phyloP scores from a whole-genome alignment of 2,113 vertebrate genomes.

The Cervus canadensis region DNA sequence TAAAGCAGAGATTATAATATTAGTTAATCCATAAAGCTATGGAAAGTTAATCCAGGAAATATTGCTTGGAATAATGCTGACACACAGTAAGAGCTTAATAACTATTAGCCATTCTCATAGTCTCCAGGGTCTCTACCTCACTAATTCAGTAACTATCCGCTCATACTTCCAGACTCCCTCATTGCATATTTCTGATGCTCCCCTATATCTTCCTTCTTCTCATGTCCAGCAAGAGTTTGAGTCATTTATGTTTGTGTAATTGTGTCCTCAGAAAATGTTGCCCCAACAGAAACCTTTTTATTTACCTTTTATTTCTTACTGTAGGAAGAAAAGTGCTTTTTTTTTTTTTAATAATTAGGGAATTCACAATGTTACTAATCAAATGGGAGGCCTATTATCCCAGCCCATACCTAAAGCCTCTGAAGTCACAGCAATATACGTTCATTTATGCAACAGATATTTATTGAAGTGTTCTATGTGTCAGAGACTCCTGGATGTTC shows the following conservation, averaged over 20 bases:
- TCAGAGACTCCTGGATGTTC: background rate
- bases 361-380: background rate
- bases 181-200: background rate
- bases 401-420: background rate
- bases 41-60: background rate
- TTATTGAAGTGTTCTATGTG: background rate
- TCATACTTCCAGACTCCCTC: background rate
- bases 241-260: background rate
- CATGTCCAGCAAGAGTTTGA: background rate
- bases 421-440: background rate
- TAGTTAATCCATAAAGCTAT: background rate
- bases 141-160: background rate
- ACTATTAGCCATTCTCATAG: background rate
- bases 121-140: background rate
- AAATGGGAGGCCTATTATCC: background rate
- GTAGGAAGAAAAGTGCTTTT: background rate
- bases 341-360: background rate
- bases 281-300: background rate
- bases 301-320: background rate
- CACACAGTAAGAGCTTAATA: background rate
- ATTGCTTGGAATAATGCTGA: background rate
- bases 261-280: background rate
- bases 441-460: background rate
- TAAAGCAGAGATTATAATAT: background rate
- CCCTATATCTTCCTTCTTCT: background rate